phyloP scores from a whole-genome alignment of 1,140 invertebrate species.

The Helicoverpa armigera region DNA sequence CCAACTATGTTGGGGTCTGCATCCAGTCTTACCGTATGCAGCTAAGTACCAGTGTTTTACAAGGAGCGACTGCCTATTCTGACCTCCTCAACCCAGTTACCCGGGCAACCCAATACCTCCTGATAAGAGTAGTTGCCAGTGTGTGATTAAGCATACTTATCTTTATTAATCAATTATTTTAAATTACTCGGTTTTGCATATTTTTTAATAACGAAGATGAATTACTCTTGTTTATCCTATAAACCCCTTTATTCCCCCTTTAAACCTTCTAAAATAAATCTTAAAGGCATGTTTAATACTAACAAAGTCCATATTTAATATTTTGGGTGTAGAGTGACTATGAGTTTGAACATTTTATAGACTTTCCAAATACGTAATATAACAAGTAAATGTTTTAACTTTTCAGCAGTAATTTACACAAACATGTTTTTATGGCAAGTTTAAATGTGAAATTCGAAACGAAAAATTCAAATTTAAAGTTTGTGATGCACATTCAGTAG shows the following conservation, averaged over 20 bases:
- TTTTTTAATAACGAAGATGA: not conserved
- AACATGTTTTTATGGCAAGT: not conserved
- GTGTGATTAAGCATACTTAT: too few species aligned
- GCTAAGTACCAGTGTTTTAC: too few species aligned
- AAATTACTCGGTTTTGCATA: not conserved
- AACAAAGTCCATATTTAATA: conserved; percentile 25
- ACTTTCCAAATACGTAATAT: not conserved
- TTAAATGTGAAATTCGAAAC: too few species aligned
- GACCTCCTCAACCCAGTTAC: too few species aligned
- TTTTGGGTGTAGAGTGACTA: conserved; percentile 5
- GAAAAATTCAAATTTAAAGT: too few species aligned
- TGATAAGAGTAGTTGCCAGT: too few species aligned
- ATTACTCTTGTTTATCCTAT: conserved; percentile 22
- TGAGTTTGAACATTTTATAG: not conserved
- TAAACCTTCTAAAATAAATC: conserved; percentile 31
- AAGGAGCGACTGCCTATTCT: too few species aligned
- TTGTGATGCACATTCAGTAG: too few species aligned
- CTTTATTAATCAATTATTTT: too few species aligned
- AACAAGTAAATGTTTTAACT: not conserved
- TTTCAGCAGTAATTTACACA: not conserved
- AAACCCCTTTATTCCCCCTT: not conserved
- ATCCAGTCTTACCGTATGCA: too few species aligned
- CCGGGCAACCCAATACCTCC: too few species aligned
- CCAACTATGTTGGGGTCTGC: too few species aligned
- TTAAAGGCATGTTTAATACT: conserved; percentile 26